A percentile compares a stretch with the other conserved stretches of the same genome.
Conservation (phyloP, 2,888 invertebrate species). For the Graphium colonna region DNA sequence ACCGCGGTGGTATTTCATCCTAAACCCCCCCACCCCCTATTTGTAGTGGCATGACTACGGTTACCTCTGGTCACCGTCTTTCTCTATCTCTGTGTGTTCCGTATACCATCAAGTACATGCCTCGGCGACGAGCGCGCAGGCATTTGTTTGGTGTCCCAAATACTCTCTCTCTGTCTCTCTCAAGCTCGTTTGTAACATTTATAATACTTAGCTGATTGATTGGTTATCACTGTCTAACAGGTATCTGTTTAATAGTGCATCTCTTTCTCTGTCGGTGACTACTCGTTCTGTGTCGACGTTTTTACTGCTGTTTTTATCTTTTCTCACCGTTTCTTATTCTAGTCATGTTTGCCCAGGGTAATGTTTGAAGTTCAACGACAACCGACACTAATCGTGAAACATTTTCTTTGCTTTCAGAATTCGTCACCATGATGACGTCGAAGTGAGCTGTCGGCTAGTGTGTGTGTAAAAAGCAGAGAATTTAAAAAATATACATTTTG, state of each 20-base stretch:
- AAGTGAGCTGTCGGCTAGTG: constrained; percentile 92
- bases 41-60: constrained; percentile 68
- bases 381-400: constrained; percentile 34
- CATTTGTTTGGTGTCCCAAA: constrained; percentile 37
- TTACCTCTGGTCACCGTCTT: constrained; percentile 28
- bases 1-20: constrained; percentile 67
- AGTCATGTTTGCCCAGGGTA: constrained; percentile 45
- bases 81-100: constrained; percentile 26
- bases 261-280: constrained; percentile 58
- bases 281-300: constrained; percentile 41
- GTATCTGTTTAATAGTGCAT: constrained; percentile 62
- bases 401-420: constrained; percentile 86
- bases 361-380: neutral
- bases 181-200: constrained; percentile 35
- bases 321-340: constrained; percentile 41
- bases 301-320: neutral
- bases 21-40: constrained; percentile 41
- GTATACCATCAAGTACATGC: constrained; percentile 41
- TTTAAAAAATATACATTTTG: constrained; percentile 81
- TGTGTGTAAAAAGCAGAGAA: constrained; percentile 81
- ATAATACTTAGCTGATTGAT: constrained; percentile 39
- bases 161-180: neutral
- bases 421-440: constrained; percentile 99
- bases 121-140: constrained; percentile 30
- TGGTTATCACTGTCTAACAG: constrained; percentile 46